These are phyloP conservation scores for Struthio camelus DNA, from an alignment of 2,113 vertebrate genomes.

Conservation along the genomic window DNA sequence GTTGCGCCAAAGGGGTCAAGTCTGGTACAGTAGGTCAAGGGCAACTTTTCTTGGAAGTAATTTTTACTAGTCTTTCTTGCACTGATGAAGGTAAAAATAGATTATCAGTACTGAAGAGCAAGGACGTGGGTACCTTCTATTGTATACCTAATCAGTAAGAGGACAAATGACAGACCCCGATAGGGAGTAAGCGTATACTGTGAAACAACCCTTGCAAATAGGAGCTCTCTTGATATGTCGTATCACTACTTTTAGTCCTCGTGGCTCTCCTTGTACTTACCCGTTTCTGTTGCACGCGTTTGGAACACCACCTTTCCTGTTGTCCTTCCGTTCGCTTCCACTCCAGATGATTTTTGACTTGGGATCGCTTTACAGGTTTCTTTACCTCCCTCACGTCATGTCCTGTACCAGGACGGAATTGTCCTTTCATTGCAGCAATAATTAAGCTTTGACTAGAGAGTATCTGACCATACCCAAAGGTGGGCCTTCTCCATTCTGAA, in stretches of 20 bases:
- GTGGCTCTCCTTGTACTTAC: accelerated
- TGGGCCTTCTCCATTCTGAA: background rate
- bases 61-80: background rate
- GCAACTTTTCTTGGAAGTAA: background rate
- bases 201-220: background rate
- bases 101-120: background rate
- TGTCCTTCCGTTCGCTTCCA: background rate
- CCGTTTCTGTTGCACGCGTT: background rate
- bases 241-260: background rate
- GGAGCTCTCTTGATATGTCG: background rate
- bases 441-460: background rate
- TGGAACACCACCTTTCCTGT: background rate
- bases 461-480: background rate
- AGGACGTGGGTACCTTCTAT: accelerated
- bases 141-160: background rate
- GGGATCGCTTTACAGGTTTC: background rate
- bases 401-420: background rate
- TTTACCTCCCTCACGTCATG: background rate
- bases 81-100: background rate
- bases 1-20: background rate
- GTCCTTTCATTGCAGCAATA: background rate
- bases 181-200: background rate
- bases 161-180: background rate
- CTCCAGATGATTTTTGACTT: background rate
- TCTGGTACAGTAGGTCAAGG: background rate